Evolutionary conservation across 1,140 invertebrate species (phyloP), one percentile per base, ranked within the genome.

Genomic region (Drosophila biarmipes): DNA sequence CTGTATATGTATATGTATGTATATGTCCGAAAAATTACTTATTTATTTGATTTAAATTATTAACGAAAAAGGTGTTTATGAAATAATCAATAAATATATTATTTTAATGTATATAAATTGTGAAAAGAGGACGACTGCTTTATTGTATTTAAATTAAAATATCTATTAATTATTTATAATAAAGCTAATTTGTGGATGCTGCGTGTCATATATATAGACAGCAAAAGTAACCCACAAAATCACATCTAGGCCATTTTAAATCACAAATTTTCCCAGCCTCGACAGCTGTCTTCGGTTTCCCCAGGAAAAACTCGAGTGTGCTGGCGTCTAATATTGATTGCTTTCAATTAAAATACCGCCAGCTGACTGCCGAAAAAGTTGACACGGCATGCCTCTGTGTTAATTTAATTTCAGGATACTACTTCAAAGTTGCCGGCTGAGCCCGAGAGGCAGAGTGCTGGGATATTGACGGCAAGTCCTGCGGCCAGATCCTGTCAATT

Each of bases 311-410:
- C 21, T 31, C 17, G 31, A 27, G 10, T 11, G 40, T 45, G 52
- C 62, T 40, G 37, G 12, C 38, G 7, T 58, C 69, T 45, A 37
- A 66, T 79, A 87, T 87, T 89, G 82, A 87, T 87, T 87, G 79
- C 78, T 72, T 87, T 87, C 84, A 87, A 87, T 87, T 87, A 87
- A 87, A 87, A 89, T 82, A 68, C 82, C 75, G 43, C 71, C 84
- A 76, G 58, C 62, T 82, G 64, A 57, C 73, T 81, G 59, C 49
- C 52, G 46, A 66, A 77, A 76, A 86, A 58, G 80, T 80, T 66
- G 81, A 73, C 63, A 64, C 59, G 81, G 64, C 78, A 62, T 78
- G 81, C 78, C 74, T 78, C 75, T 87, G 81, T 80, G 78, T 89
- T 86, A 86, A 86, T 86, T 86, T 78, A 87, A 86, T 87, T 86